Evolutionary conservation across 2,888 invertebrate species (phyloP).

Genomic region (Odontocolon sp.): DNA sequence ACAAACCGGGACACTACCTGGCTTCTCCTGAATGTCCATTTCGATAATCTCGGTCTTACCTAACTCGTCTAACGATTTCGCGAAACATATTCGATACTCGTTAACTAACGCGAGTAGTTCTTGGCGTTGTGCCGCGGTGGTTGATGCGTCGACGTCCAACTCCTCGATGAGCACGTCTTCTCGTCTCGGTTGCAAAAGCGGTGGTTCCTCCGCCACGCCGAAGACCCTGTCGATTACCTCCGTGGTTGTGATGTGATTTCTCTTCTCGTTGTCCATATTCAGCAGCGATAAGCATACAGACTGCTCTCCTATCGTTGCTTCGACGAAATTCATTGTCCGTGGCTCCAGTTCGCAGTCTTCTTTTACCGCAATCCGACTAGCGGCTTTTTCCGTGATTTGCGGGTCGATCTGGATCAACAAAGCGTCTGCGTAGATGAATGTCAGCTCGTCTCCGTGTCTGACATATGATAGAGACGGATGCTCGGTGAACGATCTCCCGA

Average conservation of each 20-base stretch:
- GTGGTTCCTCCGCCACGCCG: not conserved
- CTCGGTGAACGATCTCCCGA: slow-evolving; percentile 63
- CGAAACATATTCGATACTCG: slow-evolving; percentile 45
- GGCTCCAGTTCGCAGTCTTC: not conserved
- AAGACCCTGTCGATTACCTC: not conserved
- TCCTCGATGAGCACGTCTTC: slow-evolving; percentile 16
- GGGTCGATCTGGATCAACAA: too few species aligned
- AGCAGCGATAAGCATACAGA: not conserved
- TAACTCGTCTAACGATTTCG: slow-evolving; percentile 44
- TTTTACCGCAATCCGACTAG: not conserved
- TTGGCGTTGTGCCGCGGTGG: not conserved
- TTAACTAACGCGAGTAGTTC: slow-evolving; percentile 7
- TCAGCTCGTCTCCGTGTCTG: slow-evolving; percentile 44
- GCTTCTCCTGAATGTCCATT: slow-evolving; percentile 58
- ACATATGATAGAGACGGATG: slow-evolving; percentile 53
- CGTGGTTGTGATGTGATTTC: not conserved
- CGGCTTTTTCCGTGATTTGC: not conserved
- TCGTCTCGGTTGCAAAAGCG: not conserved
- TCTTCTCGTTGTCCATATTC: not conserved
- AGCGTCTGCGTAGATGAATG: too few species aligned
- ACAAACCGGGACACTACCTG: slow-evolving; percentile 31
- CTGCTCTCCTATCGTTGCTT: not conserved
- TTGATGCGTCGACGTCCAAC: not conserved
- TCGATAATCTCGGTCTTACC: slow-evolving; percentile 41
- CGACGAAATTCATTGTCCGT: not conserved